Base-by-base conservation (phyloP, 1,140 invertebrate species). In the Drosophila sp. region DNA sequence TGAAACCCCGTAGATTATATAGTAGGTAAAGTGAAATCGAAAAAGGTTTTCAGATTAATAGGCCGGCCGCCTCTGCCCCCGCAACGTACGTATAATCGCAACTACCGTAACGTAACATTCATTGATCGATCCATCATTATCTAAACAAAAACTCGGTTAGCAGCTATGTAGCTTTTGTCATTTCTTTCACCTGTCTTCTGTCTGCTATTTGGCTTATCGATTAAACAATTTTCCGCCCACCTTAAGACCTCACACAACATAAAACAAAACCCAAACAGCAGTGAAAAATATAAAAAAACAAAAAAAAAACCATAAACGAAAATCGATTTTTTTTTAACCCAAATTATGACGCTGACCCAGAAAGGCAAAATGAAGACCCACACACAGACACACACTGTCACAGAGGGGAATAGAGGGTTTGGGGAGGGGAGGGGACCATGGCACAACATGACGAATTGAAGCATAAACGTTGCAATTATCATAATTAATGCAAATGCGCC, bases 381-480 rank as follows among this genome's bases (percentile, higher is more conserved):
- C 60, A 76, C 72, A 60, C 66, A 64, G 1, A 64, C n/a, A 61
- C 44, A 29, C 8, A 11, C 7, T 35, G 33, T 35, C 4, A 0
- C 10, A 50, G 23, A 50, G 23, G 27, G 6, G 2, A 23, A 6
- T 4, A 1, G 10, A 38, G 41, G 32, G 32, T 4, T 3, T 33
- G 32, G 17, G 17, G 17, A n/a, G 17, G 44, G 8, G 11, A 41
- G 44, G 10, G 27, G 23, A 50, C 8, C 8, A 38, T 38, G 44
- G 44, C 23, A 7, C 5, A 50, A 44, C 60, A 61, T 40, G 38
- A 60, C 55, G 56, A 70, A 76, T 32, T 64, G 61, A 62, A 57
- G 68, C 74, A 78, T 78, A 78, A 78, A 78, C 75, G 67, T 78
- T 78, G 75, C 75, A 78, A 78, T 78, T 78, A 77, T 77, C 68